A percentile compares a stretch with the other conserved stretches of the same genome.
Evolutionary conservation across 2,113 vertebrate genomes (phyloP).

Genomic region (Callospermophilus lateralis): DNA sequence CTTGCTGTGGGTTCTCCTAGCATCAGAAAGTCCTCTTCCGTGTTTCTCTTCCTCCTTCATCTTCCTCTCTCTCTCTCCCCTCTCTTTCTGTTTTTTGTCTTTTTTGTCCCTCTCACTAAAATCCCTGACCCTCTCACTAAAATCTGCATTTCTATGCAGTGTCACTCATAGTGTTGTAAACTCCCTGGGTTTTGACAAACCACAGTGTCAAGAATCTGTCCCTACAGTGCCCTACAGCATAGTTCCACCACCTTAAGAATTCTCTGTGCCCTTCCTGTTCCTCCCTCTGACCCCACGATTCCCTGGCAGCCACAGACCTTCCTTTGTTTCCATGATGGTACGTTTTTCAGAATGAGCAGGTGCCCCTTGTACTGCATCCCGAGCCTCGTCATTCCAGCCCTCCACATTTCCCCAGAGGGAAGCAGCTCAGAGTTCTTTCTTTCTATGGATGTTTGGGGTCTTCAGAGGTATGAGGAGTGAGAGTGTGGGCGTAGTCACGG

Average conservation of each 20-base stretch:
- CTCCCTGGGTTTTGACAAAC: neutral
- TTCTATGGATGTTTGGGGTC: neutral
- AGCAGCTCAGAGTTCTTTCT: neutral
- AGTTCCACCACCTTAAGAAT: neutral
- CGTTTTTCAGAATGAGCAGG: neutral
- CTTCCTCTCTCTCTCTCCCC: too few species aligned
- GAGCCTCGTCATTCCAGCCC: neutral
- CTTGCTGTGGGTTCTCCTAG: neutral
- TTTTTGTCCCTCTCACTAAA: neutral
- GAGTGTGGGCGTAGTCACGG: neutral
- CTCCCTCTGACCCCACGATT: neutral
- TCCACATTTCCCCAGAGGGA: too few species aligned
- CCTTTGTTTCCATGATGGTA: neutral
- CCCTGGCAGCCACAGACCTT: neutral
- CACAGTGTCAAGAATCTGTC: too few species aligned
- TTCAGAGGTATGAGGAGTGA: neutral
- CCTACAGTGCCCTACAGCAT: neutral
- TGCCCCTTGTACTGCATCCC: neutral
- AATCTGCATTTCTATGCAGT: neutral
- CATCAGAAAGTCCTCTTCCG: neutral
- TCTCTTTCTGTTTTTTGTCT: neutral
- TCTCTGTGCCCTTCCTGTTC: neutral
- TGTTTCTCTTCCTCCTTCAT: neutral
- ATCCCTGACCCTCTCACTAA: neutral
- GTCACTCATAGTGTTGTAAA: neutral